Base-by-base conservation (phyloP, 2,113 vertebrate species). In the Lagopus leucura region DNA sequence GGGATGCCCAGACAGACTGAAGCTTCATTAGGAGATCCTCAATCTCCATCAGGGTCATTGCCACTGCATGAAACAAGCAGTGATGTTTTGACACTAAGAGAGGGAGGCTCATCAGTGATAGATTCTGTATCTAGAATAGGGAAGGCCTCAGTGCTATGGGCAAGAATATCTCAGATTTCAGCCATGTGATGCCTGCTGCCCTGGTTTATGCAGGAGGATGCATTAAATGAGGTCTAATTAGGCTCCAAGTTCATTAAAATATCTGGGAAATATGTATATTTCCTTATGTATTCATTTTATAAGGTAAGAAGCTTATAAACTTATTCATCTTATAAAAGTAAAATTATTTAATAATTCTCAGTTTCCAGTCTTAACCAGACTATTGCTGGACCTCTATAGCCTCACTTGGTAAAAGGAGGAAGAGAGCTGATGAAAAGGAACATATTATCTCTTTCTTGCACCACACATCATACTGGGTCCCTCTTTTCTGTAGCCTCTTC, bases 71-170 rank as follows among this genome's bases (percentile, higher is more conserved):
- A 21, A n/a, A 27, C 13, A 32, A 72, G n/a, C 12, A 34, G 15
- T 6, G 13, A 42, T 42, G 7, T 11, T 82, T 76, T 17, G 27
- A 64, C 1, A 8, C 14, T 43, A 34, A 73, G 48, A 58, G 8
- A 32, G 10, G 18, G 17, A 67, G 14, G 32, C 4, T 64, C 13
- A 3, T 1, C 1, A 0, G 28, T 28, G 40, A 50, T 16, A 50
- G 55, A 34, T 55, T 71, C 81, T 73, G 73, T 27, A 24, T 83
- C 13, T 48, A 40, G 21, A 11, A 78, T 11, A 10, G 4, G 28
- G 30, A 76, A 57, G 19, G 27, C 40, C 27, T 82, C 4, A 8
- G 27, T 54, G 27, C 74, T 4, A 3, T 12, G 42, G 22, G 32
- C n/a, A 90, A 38, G 20, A 71, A 43, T 14, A 85, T 24, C 58